Base-by-base conservation (phyloP, 2,113 vertebrate genomes). In the Centropristis striata region DNA sequence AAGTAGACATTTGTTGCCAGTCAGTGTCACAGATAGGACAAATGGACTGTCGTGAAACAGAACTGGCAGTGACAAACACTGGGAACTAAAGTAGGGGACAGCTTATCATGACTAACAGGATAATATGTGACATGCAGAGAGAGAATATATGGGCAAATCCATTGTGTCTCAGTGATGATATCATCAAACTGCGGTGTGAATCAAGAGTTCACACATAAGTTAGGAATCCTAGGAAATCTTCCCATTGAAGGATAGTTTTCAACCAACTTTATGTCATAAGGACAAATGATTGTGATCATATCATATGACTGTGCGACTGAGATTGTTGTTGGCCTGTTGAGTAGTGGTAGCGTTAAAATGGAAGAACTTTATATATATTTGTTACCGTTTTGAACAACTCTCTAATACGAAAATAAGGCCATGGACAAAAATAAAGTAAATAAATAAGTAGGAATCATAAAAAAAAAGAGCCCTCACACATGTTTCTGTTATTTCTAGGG, bases 61-160 rank as follows among this genome's bases (percentile, higher is more conserved):
- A 67, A 47, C 20, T 3, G 55, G 27, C n/a, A n/a, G n/a, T n/a
- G n/a, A n/a, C n/a, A 27, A 61, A 50, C 13, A 42, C 8, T 11
- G 20, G 57, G 27, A 81, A 27, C 16, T 21, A 13, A 58, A 65
- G 20, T 46, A 67, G 42, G 23, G 32, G 18, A 23, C 27, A 42
- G 58, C 64, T 46, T 8, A 69, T n/a, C 68, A 49, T 46, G 15
- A 49, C 47, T 18, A 21, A 32, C 9, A 58, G 37, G 15, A 84
- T 18, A 21, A 50, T 36, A 44, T 55, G 32, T 20, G 42, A n/a
- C 81, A 68, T 61, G 49, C 32, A 73, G 69, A 83, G 23, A 55
- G 2, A 23, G 25, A 36, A 46, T 32, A 59, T 8, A 36, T 28
- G n/a, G 32, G 27, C 4, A 20, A 23, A 50, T 49, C 50, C 36